Evolutionary conservation across 2,113 vertebrate species (phyloP).

Genomic region (Rhabdomys dilectus): DNA sequence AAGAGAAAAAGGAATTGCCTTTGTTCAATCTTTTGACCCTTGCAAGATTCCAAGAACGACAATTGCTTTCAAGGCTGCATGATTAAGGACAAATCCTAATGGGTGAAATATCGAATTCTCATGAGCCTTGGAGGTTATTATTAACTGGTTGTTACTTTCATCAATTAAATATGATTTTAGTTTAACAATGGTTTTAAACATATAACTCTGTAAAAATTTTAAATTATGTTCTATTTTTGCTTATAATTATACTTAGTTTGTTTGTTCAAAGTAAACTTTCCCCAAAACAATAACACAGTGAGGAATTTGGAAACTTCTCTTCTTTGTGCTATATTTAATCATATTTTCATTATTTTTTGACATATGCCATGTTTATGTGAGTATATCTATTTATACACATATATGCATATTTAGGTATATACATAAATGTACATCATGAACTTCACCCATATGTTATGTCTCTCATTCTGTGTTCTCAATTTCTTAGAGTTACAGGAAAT

Average conservation of each 20-base stretch:
- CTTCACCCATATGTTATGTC: background rate
- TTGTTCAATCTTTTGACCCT: slow-evolving; percentile 59
- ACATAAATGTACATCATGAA: background rate
- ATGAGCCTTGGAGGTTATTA: background rate
- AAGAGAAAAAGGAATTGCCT: slow-evolving; percentile 12
- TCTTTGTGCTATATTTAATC: background rate
- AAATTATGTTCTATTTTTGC: background rate
- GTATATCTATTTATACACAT: background rate
- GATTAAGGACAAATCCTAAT: slow-evolving; percentile 53
- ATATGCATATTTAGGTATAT: background rate
- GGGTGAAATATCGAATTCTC: background rate
- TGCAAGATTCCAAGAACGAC: slow-evolving; percentile 47
- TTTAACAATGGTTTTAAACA: slow-evolving; percentile 38
- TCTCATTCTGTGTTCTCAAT: background rate
- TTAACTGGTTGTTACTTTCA: background rate
- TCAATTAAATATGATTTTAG: slow-evolving; percentile 54
- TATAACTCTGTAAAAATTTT: slow-evolving; percentile 3
- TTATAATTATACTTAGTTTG: slow-evolving; percentile 47
- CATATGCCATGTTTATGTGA: background rate
- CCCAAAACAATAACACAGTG: background rate
- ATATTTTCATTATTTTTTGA: background rate
- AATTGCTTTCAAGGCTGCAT: slow-evolving; percentile 33
- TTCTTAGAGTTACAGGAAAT: background rate
- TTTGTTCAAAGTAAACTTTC: background rate
- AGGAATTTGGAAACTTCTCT: background rate